phyloP scores from a whole-genome alignment of 2,888 invertebrate species.

The Pyrrhia umbra region DNA sequence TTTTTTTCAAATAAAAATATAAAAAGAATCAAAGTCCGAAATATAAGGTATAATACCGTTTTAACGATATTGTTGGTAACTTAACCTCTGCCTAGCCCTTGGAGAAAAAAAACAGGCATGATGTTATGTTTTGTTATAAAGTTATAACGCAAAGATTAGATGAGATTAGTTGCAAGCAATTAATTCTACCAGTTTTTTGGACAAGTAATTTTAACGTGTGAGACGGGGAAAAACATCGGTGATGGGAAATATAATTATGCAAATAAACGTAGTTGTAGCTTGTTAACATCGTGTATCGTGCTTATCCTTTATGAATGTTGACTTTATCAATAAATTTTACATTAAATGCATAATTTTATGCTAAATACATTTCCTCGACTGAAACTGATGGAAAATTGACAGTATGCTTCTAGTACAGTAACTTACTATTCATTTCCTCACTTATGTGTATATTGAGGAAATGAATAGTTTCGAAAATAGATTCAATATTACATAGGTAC shows the following conservation, averaged over 20 bases:
- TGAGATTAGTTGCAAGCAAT: neutral
- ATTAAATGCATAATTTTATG: neutral
- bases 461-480: too few species aligned
- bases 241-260: neutral
- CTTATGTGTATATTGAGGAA: too few species aligned
- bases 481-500: too few species aligned
- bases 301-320: neutral
- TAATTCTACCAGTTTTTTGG: slow-evolving; percentile 6
- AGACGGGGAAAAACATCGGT: slow-evolving; percentile 11
- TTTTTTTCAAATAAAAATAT: too few species aligned
- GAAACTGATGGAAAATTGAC: neutral
- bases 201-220: neutral
- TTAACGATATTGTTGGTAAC: too few species aligned
- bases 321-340: slow-evolving; percentile 14
- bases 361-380: neutral
- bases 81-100: too few species aligned
- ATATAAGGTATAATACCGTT: too few species aligned
- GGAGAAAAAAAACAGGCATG: neutral
- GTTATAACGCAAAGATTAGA: neutral
- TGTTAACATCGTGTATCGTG: neutral
- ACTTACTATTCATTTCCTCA: too few species aligned
- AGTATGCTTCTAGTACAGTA: too few species aligned
- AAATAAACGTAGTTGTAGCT: neutral
- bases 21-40: too few species aligned
- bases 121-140: neutral